Conservation (phyloP, 2,797 vertebrate genomes). For the Poeciliopsis infans region DNA sequence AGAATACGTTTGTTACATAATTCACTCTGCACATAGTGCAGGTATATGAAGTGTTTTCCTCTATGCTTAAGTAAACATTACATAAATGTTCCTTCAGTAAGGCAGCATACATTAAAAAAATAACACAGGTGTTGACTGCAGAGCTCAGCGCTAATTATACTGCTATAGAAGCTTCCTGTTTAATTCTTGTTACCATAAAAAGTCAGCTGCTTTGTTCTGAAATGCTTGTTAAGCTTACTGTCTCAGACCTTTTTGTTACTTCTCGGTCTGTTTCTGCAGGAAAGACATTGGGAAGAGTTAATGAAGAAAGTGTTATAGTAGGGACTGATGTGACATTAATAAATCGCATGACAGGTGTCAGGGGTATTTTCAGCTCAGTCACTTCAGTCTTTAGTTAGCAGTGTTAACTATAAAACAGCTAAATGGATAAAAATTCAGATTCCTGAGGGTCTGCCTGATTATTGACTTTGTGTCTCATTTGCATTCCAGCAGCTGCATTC, state of each 20-base stretch:
- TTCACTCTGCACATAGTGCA: background rate
- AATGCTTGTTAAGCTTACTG: background rate
- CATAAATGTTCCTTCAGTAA: background rate
- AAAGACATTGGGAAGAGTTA: background rate
- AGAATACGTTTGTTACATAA: background rate
- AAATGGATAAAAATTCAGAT: background rate
- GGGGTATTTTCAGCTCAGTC: background rate
- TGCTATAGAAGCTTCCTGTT: background rate
- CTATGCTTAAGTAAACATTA: background rate
- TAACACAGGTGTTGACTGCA: background rate
- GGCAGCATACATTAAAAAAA: background rate
- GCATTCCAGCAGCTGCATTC: background rate
- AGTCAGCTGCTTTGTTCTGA: background rate
- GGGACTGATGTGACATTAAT: background rate
- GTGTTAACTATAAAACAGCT: background rate
- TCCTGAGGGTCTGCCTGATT: background rate
- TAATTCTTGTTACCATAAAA: background rate
- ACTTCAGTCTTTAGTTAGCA: background rate
- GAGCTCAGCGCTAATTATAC: background rate
- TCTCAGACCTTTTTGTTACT: background rate
- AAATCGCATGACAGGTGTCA: background rate
- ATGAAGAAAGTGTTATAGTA: background rate
- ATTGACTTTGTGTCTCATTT: conserved; percentile 3
- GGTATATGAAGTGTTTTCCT: background rate
- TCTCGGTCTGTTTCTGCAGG: background rate